phyloP scores from a whole-genome alignment of 2,113 vertebrate genomes.

The Merops nubicus region DNA sequence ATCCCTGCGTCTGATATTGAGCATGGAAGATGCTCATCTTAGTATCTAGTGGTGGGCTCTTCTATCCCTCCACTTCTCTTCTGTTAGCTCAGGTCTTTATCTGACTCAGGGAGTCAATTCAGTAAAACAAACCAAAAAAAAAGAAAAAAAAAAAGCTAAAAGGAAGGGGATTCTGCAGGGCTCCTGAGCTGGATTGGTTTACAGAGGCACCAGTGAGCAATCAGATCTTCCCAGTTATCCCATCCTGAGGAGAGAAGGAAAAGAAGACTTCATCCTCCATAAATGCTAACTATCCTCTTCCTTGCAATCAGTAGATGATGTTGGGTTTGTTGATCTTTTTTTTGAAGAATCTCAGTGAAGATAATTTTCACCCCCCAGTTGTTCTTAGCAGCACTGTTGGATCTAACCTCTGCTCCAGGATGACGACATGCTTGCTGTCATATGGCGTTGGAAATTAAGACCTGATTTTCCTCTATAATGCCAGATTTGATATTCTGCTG shows the following conservation, averaged over 20 bases:
- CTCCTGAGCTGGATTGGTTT: background rate
- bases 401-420: background rate
- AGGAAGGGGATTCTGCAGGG: background rate
- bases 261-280: background rate
- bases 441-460: background rate
- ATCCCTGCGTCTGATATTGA: background rate
- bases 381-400: background rate
- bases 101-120: background rate
- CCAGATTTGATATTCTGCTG: background rate
- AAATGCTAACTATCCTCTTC: background rate
- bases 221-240: background rate
- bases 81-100: background rate
- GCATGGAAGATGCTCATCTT: background rate
- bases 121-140: background rate
- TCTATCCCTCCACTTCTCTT: background rate
- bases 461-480: background rate
- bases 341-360: background rate
- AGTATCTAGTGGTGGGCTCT: background rate
- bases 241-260: background rate
- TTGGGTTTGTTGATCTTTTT: background rate
- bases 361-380: background rate
- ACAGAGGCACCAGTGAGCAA: background rate
- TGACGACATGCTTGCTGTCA: background rate
- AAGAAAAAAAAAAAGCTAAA: accelerated
- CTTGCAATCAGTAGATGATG: background rate